Evolutionary conservation across 2,888 invertebrate genomes (phyloP), one percentile per base, ranked within the genome.

Genomic region (Leistus spinibarbis): DNA sequence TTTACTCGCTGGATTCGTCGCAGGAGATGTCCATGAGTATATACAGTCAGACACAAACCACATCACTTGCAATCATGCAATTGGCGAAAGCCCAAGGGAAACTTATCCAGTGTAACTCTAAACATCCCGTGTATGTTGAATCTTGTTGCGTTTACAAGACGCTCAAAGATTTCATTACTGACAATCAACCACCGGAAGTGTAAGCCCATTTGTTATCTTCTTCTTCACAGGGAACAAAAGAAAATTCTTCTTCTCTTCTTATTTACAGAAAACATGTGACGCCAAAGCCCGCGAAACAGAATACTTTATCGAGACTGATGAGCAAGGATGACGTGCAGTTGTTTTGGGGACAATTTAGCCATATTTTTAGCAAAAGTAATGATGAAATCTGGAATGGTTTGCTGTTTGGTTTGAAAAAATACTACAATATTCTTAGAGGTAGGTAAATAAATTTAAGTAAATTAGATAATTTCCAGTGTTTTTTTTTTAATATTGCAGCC

Each of bases 371-470:
- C 0, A 78, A 85, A 0, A 88, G 91, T 62, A 91, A 90, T 78
- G 89, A 91, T 79, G 88, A 89, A 76, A 84, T 94, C 56, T 95
- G 95, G 95, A 91, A 92, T 79, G 90, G 89, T 2, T 81, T 93
- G 56, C 82, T 90, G 4, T 84, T 88, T 19, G 92, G 91, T 3
- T 84, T 93, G 20, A 88, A 89, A 75, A 90, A 90, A 81, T 93
- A 92, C 84, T 87, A 91, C 77, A 86, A 87, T 27, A 87, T 40
- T 40, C 5, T 40, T 2, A 40, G 40, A 40, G 7, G 40, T 40
- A 40, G 87, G 89, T 91, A 90, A 80, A n/a, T n/a, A n/a, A n/a
- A n/a, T n/a, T n/a, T n/a, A n/a, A n/a, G n/a, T n/a, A n/a, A n/a
- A n/a, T n/a, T n/a, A n/a, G n/a, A n/a, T n/a, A n/a, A n/a, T n/a